Percentiles rank a stretch among this genome's conserved stretches.
Conservation (phyloP, 1,140 invertebrate species). For the Palaemon carinicauda region DNA sequence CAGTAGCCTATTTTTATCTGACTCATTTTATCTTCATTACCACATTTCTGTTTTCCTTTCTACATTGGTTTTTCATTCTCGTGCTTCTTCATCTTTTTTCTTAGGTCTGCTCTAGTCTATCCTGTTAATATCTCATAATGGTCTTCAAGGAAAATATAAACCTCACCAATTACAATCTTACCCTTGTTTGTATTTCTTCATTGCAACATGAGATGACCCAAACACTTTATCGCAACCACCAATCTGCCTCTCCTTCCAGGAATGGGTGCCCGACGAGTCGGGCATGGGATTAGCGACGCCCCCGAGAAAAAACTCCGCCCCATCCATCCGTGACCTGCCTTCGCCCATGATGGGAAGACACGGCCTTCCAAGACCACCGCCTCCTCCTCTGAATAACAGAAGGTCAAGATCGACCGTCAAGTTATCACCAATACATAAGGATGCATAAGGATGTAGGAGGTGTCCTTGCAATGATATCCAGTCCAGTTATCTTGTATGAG, state of each 20-base stretch:
- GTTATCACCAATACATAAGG: constrained; percentile 28
- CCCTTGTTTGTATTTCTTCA: no score
- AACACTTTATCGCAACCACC: background rate
- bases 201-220: background rate
- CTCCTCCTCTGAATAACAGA: background rate
- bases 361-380: constrained; percentile 9
- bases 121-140: no score
- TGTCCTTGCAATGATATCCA: no score
- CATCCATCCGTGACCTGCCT: constrained; percentile 29
- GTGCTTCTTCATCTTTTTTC: no score
- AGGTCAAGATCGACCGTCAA: constrained; percentile 33
- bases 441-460: background rate
- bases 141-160: no score
- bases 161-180: no score
- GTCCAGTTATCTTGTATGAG: no score
- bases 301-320: constrained; percentile 16
- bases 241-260: background rate
- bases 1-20: no score
- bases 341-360: constrained; percentile 22
- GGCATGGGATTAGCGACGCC: constrained; percentile 17
- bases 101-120: no score
- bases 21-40: no score
- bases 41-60: no score
- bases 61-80: no score
- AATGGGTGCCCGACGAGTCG: constrained; percentile 36